A percentile compares a stretch with the other conserved stretches of the same genome.
phyloP scores from a whole-genome alignment of 2,888 invertebrate genomes.

The Epsilonema sp. region DNA sequence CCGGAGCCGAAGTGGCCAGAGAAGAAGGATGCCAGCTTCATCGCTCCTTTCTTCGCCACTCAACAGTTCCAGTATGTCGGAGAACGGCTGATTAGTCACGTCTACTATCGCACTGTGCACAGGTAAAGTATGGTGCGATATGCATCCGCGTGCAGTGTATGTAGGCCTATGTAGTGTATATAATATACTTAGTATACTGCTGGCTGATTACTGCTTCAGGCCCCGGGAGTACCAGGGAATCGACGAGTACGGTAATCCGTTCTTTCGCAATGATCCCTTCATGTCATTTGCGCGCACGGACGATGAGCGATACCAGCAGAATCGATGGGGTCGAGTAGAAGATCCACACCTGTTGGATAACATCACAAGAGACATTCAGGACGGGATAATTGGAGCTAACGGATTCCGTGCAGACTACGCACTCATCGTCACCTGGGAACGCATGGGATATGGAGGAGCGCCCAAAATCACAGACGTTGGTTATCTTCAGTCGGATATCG shows the following conservation, averaged over 20 bases:
- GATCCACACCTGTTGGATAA: conserved; percentile 16
- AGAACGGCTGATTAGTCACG: conserved; percentile 16
- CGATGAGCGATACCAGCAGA: conserved; percentile 13
- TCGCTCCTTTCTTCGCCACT: conserved; percentile 17
- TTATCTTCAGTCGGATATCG: no score
- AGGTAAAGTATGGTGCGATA: no score
- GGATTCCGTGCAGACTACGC: conserved; percentile 73
- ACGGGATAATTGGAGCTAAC: conserved; percentile 65
- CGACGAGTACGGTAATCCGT: conserved; percentile 14
- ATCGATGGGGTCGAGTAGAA: conserved; percentile 16
- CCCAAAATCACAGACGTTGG: conserved; percentile 14
- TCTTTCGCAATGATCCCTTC: conserved; percentile 10
- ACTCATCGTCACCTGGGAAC: conserved; percentile 77
- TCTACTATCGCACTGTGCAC: conserved; percentile 15
- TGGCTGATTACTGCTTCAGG: conserved; percentile 10
- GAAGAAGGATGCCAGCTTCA: conserved; percentile 15
- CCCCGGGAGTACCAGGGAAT: conserved; percentile 13
- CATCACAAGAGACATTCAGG: conserved; percentile 52
- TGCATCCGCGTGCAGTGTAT: no score
- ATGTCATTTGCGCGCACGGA: conserved; percentile 12
- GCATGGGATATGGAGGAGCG: conserved; percentile 51
- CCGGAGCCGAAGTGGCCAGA: conserved; percentile 18
- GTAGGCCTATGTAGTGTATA: no score
- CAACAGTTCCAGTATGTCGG: conserved; percentile 16
- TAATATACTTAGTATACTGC: not conserved